Conservation (phyloP, 2,797 vertebrate species). For the Tangara arthus region DNA sequence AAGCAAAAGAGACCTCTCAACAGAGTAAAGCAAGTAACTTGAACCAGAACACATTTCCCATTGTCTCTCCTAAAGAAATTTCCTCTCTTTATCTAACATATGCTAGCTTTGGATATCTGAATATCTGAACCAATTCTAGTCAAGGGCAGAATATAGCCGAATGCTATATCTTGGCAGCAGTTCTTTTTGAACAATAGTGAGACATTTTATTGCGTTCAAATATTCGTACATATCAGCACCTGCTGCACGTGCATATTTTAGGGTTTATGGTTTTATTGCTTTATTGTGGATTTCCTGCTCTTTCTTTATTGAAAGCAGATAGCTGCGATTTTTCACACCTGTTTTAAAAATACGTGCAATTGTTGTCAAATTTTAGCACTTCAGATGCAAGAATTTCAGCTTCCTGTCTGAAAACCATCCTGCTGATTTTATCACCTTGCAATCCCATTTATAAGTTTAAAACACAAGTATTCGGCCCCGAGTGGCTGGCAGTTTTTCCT, state of each 20-base stretch:
- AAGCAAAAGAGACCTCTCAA: neutral
- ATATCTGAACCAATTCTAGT: neutral
- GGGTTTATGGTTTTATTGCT: constrained; percentile 15
- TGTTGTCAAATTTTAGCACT: constrained; percentile 5
- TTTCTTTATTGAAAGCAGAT: constrained; percentile 43
- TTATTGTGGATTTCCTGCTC: constrained; percentile 54
- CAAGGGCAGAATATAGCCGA: neutral
- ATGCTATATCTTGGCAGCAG: neutral
- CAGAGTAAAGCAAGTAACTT: neutral
- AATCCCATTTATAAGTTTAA: neutral
- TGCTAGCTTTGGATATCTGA: neutral
- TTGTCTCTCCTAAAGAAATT: neutral
- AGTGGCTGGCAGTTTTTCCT: neutral
- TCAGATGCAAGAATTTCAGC: constrained; percentile 15
- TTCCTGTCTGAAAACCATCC: constrained; percentile 21
- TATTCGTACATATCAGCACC: constrained; percentile 12
- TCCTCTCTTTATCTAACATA: neutral
- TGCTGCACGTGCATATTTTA: neutral
- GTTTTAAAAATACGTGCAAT: constrained; percentile 6
- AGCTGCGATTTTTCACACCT: constrained; percentile 45
- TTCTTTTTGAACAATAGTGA: neutral
- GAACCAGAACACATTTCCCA: neutral
- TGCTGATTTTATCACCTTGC: constrained; percentile 3
- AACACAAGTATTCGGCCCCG: neutral
- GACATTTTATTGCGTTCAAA: neutral